Evolutionary conservation across 2,888 invertebrate genomes (phyloP).

Genomic region (Drosophila vallismaia): DNA sequence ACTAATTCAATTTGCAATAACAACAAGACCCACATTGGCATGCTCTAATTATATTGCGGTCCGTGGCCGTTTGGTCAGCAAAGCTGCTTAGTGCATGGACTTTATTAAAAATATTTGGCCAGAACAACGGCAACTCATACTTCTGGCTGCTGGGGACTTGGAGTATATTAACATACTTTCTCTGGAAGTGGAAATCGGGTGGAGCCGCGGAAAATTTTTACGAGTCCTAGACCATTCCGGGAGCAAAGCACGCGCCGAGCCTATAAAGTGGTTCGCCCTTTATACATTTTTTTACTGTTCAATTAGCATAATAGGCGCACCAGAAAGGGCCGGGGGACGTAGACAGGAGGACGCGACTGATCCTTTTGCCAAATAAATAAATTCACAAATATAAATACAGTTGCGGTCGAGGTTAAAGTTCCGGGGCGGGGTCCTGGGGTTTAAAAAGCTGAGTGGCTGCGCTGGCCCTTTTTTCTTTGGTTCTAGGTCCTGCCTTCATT

Average conservation of each 20-base stretch:
- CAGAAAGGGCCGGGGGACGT: slow-evolving; percentile 43
- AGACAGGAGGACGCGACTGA: slow-evolving; percentile 64
- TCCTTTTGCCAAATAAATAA: slow-evolving; percentile 77
- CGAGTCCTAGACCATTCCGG: slow-evolving; percentile 57
- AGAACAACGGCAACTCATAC: slow-evolving; percentile 16
- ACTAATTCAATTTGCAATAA: slow-evolving; percentile 80
- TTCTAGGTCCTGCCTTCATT: slow-evolving; percentile 46
- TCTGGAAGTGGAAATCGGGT: slow-evolving; percentile 14
- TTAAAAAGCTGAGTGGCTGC: slow-evolving; percentile 19
- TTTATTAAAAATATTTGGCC: slow-evolving; percentile 79
- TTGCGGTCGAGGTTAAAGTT: slow-evolving; percentile 28
- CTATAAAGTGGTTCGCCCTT: slow-evolving; percentile 63
- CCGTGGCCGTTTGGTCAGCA: slow-evolving; percentile 60
- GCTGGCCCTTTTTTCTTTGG: slow-evolving; percentile 26
- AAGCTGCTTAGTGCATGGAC: slow-evolving; percentile 70
- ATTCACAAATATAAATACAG: slow-evolving; percentile 79
- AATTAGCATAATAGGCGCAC: slow-evolving; percentile 81
- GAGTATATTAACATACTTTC: slow-evolving; percentile 68
- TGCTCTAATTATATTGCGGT: slow-evolving; percentile 71
- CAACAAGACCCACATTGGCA: slow-evolving; percentile 55
- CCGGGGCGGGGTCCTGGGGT: slow-evolving; percentile 1
- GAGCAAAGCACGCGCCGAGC: slow-evolving; percentile 67
- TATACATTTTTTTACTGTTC: slow-evolving; percentile 70
- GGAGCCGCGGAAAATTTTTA: slow-evolving; percentile 67
- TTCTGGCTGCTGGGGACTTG: neutral